phyloP scores from a whole-genome alignment of 2,888 invertebrate species.

The Mamestra brassicae region DNA sequence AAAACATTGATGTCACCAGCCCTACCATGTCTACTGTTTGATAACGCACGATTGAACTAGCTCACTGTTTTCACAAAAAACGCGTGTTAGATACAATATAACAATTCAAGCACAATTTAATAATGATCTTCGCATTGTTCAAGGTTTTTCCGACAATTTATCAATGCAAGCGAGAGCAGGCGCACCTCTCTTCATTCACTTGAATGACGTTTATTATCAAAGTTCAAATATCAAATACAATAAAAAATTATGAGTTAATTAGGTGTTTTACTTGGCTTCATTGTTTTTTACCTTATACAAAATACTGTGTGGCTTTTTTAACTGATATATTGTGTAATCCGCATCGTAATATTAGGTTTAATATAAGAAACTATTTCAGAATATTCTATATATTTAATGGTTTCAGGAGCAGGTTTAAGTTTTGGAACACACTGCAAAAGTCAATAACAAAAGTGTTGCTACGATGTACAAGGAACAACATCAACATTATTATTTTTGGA shows the following conservation, averaged over 20 bases:
- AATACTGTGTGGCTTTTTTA: neutral
- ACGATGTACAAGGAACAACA: no score
- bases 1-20: constrained; percentile 69
- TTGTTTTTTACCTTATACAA: neutral
- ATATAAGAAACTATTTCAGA: neutral
- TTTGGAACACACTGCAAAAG: constrained; percentile 47
- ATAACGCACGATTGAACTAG: constrained; percentile 47
- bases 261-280: neutral
- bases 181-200: constrained; percentile 69
- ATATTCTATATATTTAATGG: neutral
- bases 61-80: constrained; percentile 54
- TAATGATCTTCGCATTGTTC: constrained; percentile 74
- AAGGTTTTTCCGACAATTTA: constrained; percentile 76
- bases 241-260: neutral
- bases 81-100: constrained; percentile 58
- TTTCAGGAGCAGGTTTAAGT: neutral
- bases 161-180: constrained; percentile 64
- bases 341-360: no score
- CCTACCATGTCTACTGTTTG: constrained; percentile 73
- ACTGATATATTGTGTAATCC: neutral
- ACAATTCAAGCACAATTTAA: constrained; percentile 68
- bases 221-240: constrained; percentile 42
- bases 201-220: constrained; percentile 65
- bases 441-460: constrained; percentile 50
- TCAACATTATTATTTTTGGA: no score